These are phyloP conservation scores for Rhinogobio ventralis DNA, from an alignment of 2,797 vertebrate genomes.

Conservation along the genomic window DNA sequence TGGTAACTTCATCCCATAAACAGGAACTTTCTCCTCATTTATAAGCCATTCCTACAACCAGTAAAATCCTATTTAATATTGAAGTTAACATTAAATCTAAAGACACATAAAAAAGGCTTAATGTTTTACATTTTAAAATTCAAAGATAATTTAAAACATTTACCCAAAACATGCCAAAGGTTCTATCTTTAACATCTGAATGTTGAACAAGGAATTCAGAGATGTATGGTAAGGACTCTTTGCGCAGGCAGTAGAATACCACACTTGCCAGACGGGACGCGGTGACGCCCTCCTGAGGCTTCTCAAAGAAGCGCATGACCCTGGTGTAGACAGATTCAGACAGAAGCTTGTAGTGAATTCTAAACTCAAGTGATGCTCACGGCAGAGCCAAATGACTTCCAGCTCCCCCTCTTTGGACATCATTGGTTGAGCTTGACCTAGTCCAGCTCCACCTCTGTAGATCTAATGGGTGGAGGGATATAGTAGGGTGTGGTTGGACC, in stretches of 20 bases:
- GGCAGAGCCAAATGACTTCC: not conserved
- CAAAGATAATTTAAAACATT: conserved; percentile 46
- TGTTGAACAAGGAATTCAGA: conserved; percentile 73
- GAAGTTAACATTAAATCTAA: not conserved
- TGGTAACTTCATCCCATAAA: conserved; percentile 87
- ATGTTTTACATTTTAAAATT: not conserved
- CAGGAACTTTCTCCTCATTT: conserved; percentile 76
- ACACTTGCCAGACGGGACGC: conserved; percentile 82
- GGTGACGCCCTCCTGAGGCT: conserved; percentile 74
- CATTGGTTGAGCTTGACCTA: too few species aligned
- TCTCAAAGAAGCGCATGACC: conserved; percentile 80
- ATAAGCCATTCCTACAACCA: conserved; percentile 81
- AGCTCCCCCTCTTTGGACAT: not conserved
- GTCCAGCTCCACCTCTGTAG: too few species aligned
- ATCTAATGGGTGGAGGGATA: too few species aligned
- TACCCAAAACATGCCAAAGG: conserved; percentile 83
- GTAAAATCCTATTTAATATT: not conserved
- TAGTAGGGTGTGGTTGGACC: too few species aligned
- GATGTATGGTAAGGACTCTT: conserved; percentile 71
- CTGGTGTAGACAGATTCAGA: conserved; percentile 62
- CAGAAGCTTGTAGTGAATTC: not conserved
- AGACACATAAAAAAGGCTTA: not conserved
- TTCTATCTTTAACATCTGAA: conserved; percentile 67
- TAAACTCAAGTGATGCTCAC: not conserved
- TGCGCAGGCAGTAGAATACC: conserved; percentile 84